These are phyloP conservation scores for Elymnias hypermnestra DNA, from an alignment of 1,140 invertebrate species.

Conservation along the genomic window DNA sequence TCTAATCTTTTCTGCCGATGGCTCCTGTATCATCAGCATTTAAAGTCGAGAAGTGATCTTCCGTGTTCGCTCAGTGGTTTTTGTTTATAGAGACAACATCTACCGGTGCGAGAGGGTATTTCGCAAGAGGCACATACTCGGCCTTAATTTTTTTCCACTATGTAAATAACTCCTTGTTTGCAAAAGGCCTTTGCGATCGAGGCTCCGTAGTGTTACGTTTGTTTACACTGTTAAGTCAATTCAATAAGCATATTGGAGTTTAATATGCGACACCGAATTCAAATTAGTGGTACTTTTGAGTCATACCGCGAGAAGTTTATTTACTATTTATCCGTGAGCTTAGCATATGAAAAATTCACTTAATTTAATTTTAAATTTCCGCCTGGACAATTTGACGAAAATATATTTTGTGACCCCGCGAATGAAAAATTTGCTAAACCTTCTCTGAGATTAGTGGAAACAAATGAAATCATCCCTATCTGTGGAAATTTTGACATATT, in stretches of 20 bases:
- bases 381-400: too few species aligned
- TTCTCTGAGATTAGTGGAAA: too few species aligned
- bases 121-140: constrained; percentile 50
- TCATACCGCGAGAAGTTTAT: constrained; percentile 14
- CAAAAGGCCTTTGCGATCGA: constrained; percentile 51
- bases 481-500: too few species aligned
- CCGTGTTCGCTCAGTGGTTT: constrained; percentile 45
- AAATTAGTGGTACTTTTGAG: constrained; percentile 26
- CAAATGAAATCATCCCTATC: too few species aligned
- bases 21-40: constrained; percentile 50
- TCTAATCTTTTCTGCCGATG: too few species aligned
- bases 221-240: constrained; percentile 51
- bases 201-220: constrained; percentile 55
- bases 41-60: constrained; percentile 51
- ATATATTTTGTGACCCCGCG: too few species aligned
- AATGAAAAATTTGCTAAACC: too few species aligned
- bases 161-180: constrained; percentile 49
- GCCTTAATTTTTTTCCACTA: constrained; percentile 51
- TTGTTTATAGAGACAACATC: constrained; percentile 62
- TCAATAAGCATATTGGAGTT: constrained; percentile 31
- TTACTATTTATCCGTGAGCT: background rate
- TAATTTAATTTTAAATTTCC: too few species aligned
- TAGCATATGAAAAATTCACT: too few species aligned
- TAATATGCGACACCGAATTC: constrained; percentile 29
- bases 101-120: constrained; percentile 51